phyloP scores from a whole-genome alignment of 2,113 vertebrate species.

The Caretta caretta region DNA sequence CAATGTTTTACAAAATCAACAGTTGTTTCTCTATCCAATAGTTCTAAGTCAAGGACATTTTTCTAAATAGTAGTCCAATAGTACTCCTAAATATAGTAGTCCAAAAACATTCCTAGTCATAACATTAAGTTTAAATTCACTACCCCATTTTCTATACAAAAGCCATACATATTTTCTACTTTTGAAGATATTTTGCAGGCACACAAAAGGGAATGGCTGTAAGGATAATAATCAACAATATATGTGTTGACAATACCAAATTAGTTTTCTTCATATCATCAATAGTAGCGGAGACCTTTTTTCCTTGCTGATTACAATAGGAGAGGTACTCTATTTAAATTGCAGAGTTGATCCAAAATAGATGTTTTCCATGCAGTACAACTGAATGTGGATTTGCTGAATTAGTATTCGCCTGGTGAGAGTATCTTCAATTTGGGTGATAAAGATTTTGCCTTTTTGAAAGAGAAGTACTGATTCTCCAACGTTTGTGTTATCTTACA shows the following conservation, averaged over 20 bases:
- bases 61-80: not conserved
- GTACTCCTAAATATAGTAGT: not conserved
- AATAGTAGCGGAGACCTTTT: not conserved
- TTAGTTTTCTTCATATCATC: rapidly evolving
- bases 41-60: not conserved
- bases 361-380: not conserved
- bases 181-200: not conserved
- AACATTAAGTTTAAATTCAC: not conserved
- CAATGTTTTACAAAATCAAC: not conserved
- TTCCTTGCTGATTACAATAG: not conserved
- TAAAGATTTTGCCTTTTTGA: not conserved
- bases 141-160: not conserved
- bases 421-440: not conserved
- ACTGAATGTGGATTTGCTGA: not conserved
- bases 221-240: not conserved
- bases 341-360: not conserved
- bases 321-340: not conserved
- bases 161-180: not conserved
- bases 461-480: not conserved
- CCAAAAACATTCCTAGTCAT: not conserved
- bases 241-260: not conserved
- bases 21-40: not conserved
- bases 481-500: not conserved
- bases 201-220: rapidly evolving
- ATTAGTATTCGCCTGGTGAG: not conserved